Evolutionary conservation across 2,797 vertebrate species (phyloP).

Genomic region (Gephyroberyx darwinii): DNA sequence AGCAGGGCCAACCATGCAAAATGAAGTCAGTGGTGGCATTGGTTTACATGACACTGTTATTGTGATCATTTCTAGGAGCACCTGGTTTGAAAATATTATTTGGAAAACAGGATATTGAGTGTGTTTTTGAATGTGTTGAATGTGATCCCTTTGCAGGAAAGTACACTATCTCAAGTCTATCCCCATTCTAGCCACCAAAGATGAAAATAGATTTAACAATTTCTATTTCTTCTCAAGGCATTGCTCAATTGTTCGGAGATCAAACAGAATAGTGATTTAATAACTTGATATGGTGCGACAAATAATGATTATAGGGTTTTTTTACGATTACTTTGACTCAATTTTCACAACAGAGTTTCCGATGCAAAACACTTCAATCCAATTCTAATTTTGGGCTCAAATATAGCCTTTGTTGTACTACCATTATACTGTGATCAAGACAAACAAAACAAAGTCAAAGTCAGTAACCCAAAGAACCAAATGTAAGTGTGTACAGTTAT

Average conservation of each 20-base stretch:
- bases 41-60: conserved; percentile 40
- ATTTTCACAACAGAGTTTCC: no score
- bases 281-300: background rate
- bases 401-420: no score
- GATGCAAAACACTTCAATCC: no score
- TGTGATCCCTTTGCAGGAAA: conserved; percentile 30
- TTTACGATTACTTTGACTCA: no score
- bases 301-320: background rate
- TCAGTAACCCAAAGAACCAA: no score
- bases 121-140: conserved; percentile 8
- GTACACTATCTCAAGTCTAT: conserved; percentile 29
- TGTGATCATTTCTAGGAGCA: no score
- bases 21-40: conserved; percentile 24
- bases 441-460: no score
- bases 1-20: background rate
- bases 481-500: no score
- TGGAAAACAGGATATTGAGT: conserved; percentile 19
- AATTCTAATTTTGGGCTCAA: no score
- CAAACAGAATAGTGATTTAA: background rate
- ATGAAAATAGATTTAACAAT: conserved; percentile 38
- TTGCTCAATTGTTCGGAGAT: conserved; percentile 13
- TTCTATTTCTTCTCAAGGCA: conserved; percentile 18
- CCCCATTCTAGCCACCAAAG: conserved; percentile 66
- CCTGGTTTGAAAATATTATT: conserved; percentile 23
- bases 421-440: no score